Evolutionary conservation across 2,797 vertebrate species (phyloP), one percentile per base, ranked within the genome.

Genomic region (Neosalanx taihuensis): DNA sequence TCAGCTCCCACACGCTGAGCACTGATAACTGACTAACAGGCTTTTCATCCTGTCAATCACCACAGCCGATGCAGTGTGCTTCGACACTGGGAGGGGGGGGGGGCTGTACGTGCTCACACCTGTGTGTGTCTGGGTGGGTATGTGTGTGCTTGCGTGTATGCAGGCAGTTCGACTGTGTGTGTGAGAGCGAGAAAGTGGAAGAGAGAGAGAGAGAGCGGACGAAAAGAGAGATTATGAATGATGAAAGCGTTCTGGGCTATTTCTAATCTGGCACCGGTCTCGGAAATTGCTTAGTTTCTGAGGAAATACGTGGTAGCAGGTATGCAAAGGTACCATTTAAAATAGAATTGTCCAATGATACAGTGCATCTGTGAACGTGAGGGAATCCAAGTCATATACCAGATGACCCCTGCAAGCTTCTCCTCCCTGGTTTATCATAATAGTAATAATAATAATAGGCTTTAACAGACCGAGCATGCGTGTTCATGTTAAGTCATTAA

Each of bases 41-140:
- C 64, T 65, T 65, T 65, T 65, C 26, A 67, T 74, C 30, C 49
- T 35, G 53, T 30, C 23, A 18, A 56, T 56, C 51, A 72, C 60
- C 37, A 30, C 26, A 31, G 62, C 23, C 6, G 46, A 51, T 64
- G 64, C 53, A 17, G 49, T 46, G 33, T 62, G 35, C 56, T 46
- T 46, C 10, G 17, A 57, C 51, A 26, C 33, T 18, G 57, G 69
- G 37, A n/a, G 31, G 3, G 18, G 53, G 12, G 10, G 46, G 26
- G 2, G 49, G 6, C 18, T 31, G 62, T 63, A 29, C 12, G 41
- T 31, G 60, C 30, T 17, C 17, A 12, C 5, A 5, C 51, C 51
- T 17, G n/a, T 26, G 37, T 30, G 64, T 66, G 64, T 65, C 33
- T 12, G 33, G 10, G 31, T 35, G 35, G 49, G 64, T 46, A 46